Evolutionary conservation across 30 jellyfish, hydroid and myxozoan genomes (phyloP), one percentile per base, ranked within the genome.

Genomic region (Aurelia aurita complex sp. Pacific): DNA sequence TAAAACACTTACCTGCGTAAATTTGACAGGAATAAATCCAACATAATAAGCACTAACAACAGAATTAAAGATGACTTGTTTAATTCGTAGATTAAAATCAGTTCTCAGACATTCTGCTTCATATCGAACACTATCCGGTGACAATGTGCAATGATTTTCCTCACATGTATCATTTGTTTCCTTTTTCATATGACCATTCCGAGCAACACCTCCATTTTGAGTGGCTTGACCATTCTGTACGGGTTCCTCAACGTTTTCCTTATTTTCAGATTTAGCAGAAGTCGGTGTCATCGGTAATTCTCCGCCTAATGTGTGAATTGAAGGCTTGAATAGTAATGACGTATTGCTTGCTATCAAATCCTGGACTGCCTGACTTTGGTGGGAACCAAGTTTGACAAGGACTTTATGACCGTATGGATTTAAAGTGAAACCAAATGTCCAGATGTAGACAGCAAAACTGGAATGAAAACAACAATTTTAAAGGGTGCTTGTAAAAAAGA

Each of bases 91-190:
- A 69, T 94, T 88, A 76, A 94, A 94, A 85, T 94, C 99, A 53
- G 96, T 86, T 14, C 99, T 81, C 46, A 89, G 67, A 61, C 99
- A 80, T 80, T 94, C 97, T 5, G 99, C 96, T 85, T 94, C 99
- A 66, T 89, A 89, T 38, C 99, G 89, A 29, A 94, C 93, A 75
- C 89, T 94, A 64, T 94, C 99, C 10, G 99, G 99, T 11, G 97
- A 74, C 85, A 88, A 34, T 17, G 96, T 85, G 86, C 99, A 94
- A 60, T 85, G 97, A n/a, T 74, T 84, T 50, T 64, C 88, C 33
- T 66, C 88, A 38, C 97, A 92, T 5, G 57, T 59, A 10, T 73
- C n/a, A 18, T 64, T 64, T 4, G 50, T 74, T 17, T 19, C 65
- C 34, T 55, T 62, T 38, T 42, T 66, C 71, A 60, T n/a, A 32